Conservation (phyloP, 2,113 vertebrate genomes). For the Morone saxatilis region DNA sequence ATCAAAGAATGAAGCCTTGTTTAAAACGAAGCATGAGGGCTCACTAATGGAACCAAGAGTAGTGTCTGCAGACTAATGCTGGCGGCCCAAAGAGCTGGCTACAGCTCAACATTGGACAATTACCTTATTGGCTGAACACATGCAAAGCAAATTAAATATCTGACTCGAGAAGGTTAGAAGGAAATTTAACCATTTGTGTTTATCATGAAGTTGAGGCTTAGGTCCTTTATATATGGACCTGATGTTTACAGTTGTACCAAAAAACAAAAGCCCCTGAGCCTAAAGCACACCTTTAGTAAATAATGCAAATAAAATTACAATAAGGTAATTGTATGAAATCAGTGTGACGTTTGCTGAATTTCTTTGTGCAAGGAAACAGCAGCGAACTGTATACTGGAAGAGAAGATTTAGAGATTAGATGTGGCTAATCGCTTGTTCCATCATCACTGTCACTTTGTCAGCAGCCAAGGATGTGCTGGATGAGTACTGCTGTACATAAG, state of each 20-base stretch:
- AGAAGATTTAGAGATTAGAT: slow-evolving; percentile 3
- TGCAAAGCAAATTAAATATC: neutral
- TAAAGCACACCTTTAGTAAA: neutral
- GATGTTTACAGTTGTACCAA: neutral
- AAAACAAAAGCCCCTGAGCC: no score
- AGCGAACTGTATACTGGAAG: neutral
- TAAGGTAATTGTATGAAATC: neutral
- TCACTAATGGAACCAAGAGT: neutral
- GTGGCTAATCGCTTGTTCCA: slow-evolving; percentile 9
- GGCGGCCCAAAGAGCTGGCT: neutral
- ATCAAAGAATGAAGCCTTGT: no score
- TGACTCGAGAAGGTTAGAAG: neutral
- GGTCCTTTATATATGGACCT: neutral
- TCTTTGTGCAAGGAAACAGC: neutral
- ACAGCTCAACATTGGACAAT: neutral
- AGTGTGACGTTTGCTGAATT: neutral
- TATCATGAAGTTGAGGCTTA: neutral
- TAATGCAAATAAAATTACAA: neutral
- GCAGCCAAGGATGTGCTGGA: neutral
- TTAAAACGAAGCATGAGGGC: neutral
- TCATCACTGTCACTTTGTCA: slow-evolving; percentile 15
- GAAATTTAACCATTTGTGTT: neutral
- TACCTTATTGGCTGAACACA: neutral
- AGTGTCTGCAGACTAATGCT: neutral
- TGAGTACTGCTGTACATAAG: neutral